phyloP scores from a whole-genome alignment of 2,113 vertebrate genomes.

The Centropus unirufus region DNA sequence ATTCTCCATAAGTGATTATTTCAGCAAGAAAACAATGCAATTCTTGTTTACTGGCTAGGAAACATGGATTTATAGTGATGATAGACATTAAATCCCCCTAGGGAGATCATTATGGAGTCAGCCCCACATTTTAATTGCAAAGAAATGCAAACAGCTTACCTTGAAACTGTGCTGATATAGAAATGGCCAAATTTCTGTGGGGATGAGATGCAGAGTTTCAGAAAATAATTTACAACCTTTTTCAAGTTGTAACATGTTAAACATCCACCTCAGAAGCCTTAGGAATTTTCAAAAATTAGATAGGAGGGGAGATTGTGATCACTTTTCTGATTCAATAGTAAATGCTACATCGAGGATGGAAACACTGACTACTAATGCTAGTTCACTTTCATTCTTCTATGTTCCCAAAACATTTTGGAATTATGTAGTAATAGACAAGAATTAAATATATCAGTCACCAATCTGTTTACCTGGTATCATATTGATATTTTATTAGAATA shows the following conservation, averaged over 20 bases:
- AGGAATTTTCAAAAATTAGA: constrained; percentile 17
- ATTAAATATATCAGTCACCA: neutral
- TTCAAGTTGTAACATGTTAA: neutral
- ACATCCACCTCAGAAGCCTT: neutral
- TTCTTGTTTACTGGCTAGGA: constrained; percentile 27
- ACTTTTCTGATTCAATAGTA: neutral
- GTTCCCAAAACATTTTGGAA: neutral
- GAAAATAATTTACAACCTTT: neutral
- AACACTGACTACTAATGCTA: neutral
- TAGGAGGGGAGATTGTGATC: neutral
- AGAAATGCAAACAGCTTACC: neutral
- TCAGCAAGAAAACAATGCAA: neutral
- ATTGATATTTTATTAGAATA: neutral
- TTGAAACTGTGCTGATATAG: neutral
- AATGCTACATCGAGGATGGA: neutral
- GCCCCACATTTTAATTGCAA: neutral
- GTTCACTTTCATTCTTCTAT: neutral
- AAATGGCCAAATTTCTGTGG: neutral
- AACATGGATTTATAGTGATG: constrained; percentile 14
- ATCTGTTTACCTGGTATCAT: neutral
- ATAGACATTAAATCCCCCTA: neutral
- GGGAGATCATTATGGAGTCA: neutral
- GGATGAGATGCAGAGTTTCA: neutral
- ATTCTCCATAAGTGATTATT: constrained; percentile 30
- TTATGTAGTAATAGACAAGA: neutral